Evolutionary conservation across 2,888 invertebrate species (phyloP).

Genomic region (Oeneis ivallda): DNA sequence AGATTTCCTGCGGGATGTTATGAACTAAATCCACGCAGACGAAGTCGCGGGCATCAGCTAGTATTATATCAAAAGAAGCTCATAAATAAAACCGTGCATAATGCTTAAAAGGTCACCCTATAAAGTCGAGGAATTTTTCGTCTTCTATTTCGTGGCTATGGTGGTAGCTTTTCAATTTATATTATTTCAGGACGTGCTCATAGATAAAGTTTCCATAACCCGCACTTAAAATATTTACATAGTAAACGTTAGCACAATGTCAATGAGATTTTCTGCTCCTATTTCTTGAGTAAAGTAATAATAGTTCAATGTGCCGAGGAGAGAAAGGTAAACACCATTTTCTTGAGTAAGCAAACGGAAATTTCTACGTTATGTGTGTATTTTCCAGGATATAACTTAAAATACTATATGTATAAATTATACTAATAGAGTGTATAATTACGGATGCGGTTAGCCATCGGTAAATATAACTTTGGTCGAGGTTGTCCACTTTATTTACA

Average conservation of each 20-base stretch:
- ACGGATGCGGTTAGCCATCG: conserved; percentile 11
- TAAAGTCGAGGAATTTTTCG: not conserved
- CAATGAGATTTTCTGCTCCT: conserved; percentile 4
- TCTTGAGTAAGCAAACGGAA: conserved; percentile 6
- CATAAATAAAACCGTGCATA: not conserved
- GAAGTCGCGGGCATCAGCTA: too few relatives aligned
- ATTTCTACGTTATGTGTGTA: not conserved
- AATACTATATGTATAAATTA: conserved; percentile 9
- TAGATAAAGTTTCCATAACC: not conserved
- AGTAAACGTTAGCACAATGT: not conserved
- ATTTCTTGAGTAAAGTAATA: not conserved
- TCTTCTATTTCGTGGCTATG: not conserved
- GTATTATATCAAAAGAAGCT: not conserved
- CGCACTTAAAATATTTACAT: too few relatives aligned
- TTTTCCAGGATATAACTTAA: not conserved
- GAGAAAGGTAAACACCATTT: conserved; percentile 10
- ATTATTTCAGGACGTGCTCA: not conserved
- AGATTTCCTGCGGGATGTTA: too few relatives aligned
- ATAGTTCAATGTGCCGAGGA: not conserved
- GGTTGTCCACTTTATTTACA: conserved; percentile 28
- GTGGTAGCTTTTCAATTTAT: not conserved
- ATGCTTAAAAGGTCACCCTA: not conserved
- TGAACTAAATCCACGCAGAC: too few relatives aligned
- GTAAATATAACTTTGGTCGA: conserved; percentile 18
- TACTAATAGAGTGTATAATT: conserved; percentile 9